Conservation (phyloP, 2,888 invertebrate species). For the Agrilus biguttatus region DNA sequence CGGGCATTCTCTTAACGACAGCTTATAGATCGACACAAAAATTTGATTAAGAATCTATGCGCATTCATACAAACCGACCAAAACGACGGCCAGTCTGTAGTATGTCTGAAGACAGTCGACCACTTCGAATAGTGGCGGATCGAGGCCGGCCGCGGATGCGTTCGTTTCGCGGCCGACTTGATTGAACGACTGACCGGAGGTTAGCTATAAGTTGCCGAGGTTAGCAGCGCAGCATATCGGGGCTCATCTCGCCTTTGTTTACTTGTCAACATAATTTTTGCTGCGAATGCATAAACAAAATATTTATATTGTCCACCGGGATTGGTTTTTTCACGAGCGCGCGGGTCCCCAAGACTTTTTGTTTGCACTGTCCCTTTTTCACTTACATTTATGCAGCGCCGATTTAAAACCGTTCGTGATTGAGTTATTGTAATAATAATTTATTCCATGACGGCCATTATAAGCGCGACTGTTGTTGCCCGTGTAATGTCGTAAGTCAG, state of each 20-base stretch:
- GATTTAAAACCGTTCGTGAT: constrained; percentile 31
- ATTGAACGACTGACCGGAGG: constrained; percentile 26
- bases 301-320: constrained; percentile 35
- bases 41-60: constrained; percentile 34
- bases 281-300: constrained; percentile 36
- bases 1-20: constrained; percentile 27
- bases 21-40: constrained; percentile 31
- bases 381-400: constrained; percentile 18
- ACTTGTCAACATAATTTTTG: constrained; percentile 37
- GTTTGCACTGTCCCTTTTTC: constrained; percentile 30
- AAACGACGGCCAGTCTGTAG: constrained; percentile 30
- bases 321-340: constrained; percentile 27
- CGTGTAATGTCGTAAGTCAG: background rate
- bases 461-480: too few relatives aligned
- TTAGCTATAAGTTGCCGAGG: constrained; percentile 33
- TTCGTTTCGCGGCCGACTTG: constrained; percentile 6
- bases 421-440: constrained; percentile 29
- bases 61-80: constrained; percentile 24
- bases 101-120: constrained; percentile 28
- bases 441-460: constrained; percentile 7
- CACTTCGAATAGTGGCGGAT: constrained; percentile 12
- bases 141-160: constrained; percentile 3
- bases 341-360: constrained; percentile 17
- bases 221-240: constrained; percentile 31
- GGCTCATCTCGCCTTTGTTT: constrained; percentile 36